Evolutionary conservation across 1,140 invertebrate genomes (phyloP), one percentile per base, ranked within the genome.

Genomic region (Zaprionus nigranus): DNA sequence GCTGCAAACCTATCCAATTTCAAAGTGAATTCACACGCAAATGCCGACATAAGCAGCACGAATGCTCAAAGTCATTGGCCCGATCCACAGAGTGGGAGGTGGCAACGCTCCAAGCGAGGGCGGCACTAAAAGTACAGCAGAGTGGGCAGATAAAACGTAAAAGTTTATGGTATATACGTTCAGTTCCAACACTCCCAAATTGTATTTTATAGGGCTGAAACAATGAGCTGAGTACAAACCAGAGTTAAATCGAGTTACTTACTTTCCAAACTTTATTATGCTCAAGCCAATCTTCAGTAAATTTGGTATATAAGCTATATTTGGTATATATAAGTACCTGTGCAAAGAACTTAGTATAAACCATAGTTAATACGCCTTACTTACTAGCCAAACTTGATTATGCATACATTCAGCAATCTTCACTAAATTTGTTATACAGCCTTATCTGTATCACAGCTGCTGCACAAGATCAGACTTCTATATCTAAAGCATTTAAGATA

Each of bases 1-100:
- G 34, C 62, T 40, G 34, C 13, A 54, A 70, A 63, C 28, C 49
- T 85, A 90, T 88, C 75, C 70, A 75, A 88, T 88, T 85, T 88
- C 85, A 88, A 88, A 88, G 85, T 30, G 53, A 67, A 66, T 88
- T 90, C 86, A 85, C 85, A 88, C 86, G 85, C 81, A 81, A 88
- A 90, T 54, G 85, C 85, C 85, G 85, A 64, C 75, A 26, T 7
- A 36, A 49, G 5, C 22, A 30, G 30, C n/a, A 46, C 13, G 49
- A 38, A 38, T 26, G 62, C 43, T 13, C 36, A 59, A 60, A 67
- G 70, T 73, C 70, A 73, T 73, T 73, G 70, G 70, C 70, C 70
- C 62, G 62, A 60, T 66, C n/a, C 43, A 17, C 34, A 34, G 63
- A 28, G 30, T 22, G 9, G n/a, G n/a, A n/a, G n/a, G n/a, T 57